These are phyloP conservation scores for Catamblyrhynchus diadema DNA, from an alignment of 2,797 vertebrate species.

Conservation along the genomic window DNA sequence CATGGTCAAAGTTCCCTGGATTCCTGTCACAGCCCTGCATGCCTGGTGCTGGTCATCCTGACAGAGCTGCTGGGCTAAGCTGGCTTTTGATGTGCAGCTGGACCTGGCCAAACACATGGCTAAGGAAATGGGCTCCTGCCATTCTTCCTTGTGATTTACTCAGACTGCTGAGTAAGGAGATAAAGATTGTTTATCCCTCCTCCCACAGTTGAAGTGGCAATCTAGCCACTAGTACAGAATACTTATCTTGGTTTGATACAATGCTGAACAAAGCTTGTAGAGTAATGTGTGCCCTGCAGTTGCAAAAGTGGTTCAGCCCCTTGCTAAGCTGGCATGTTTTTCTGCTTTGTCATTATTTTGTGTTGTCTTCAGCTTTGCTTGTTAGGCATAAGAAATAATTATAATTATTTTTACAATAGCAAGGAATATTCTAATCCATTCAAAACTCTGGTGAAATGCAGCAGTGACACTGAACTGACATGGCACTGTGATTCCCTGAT, in stretches of 20 bases:
- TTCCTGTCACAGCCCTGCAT: fast-evolving
- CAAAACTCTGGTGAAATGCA: background rate
- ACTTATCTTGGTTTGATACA: background rate
- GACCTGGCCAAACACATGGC: background rate
- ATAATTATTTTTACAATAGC: background rate
- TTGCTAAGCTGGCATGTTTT: background rate
- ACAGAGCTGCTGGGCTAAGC: background rate
- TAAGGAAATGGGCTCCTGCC: background rate
- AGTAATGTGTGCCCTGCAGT: background rate
- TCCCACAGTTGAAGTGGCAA: background rate
- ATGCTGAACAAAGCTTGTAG: background rate
- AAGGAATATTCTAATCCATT: background rate
- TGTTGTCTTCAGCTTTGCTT: background rate
- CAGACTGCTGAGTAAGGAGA: background rate
- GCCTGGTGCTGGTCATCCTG: background rate
- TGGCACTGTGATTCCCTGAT: background rate
- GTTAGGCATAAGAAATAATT: background rate
- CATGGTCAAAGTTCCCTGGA: fast-evolving
- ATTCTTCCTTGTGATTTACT: background rate
- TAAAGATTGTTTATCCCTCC: background rate
- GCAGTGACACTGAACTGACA: background rate
- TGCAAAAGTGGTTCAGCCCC: background rate
- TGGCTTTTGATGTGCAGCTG: background rate
- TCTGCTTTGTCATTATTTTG: background rate
- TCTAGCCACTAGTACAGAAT: background rate